Base-by-base conservation (phyloP, 1,140 invertebrate species). In the Hycleus phaleratus region DNA sequence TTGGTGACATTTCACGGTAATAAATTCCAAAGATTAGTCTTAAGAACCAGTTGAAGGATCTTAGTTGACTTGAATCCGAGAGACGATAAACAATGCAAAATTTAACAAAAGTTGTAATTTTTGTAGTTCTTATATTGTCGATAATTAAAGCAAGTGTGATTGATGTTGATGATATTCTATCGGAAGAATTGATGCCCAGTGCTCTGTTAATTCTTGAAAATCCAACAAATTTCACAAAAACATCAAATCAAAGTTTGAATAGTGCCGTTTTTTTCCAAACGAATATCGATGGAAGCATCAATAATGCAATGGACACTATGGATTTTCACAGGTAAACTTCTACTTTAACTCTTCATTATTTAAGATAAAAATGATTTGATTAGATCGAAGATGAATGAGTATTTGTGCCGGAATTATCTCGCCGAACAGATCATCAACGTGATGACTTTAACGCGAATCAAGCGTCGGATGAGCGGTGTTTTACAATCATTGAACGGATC, bases 381-480 rank as follows among this genome's bases (percentile, higher is more conserved):
- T 59, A 87, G 84, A 64, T 79, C 79, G 69, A 82, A 80, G 75
- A 86, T 87, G 82, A 86, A 86, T 65, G 84, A 87, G 66, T 86
- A 85, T 72, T 74, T 85, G 11, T 86, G 85, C 62, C 78, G 83
- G 26, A 85, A 79, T 66, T 87, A 82, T 66, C 68, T 87, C 5
- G 84, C 85, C 0, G 82, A 84, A 60, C 80, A 85, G 75, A 86
- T 87, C 59, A 73, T 85, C 18, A 76, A 78, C 26, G 79, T 83
- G 62, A 79, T 85, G 65, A 75, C 73, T 26, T 67, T 74, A 3
- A 66, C 73, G 11, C 67, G 73, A 46, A 71, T 77, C 26, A 75
- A 77, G 56, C 70, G 79, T 65, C 61, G 81, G 69, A 71, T 78
- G 59, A 68, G 7, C 3, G 32, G 32, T 32, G 75, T 63, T n/a